A percentile compares a stretch with the other conserved stretches of the same genome.
phyloP scores from a whole-genome alignment of 2,797 vertebrate species.

The Falco naumanni region DNA sequence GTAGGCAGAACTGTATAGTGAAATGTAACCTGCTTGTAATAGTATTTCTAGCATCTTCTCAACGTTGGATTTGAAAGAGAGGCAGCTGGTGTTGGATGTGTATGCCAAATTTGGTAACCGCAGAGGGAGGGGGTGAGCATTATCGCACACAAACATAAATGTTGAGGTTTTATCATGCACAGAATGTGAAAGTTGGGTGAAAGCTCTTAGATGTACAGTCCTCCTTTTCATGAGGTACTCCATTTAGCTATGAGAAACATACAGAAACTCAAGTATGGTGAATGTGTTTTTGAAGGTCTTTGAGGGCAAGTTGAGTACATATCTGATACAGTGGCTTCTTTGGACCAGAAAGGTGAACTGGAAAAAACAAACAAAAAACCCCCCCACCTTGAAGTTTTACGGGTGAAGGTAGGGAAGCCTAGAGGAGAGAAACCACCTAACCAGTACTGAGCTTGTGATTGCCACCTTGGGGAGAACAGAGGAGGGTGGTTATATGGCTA shows the following conservation, averaged over 20 bases:
- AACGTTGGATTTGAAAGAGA: neutral
- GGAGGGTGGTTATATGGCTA: fast-evolving
- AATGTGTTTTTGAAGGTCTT: neutral
- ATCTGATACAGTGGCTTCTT: neutral
- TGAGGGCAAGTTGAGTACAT: neutral
- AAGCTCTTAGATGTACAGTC: fast-evolving
- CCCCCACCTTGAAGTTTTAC: neutral
- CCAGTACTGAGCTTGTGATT: neutral
- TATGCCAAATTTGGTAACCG: neutral
- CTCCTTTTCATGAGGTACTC: neutral
- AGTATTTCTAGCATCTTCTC: slow-evolving; percentile 40
- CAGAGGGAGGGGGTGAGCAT: neutral
- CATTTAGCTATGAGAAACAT: neutral
- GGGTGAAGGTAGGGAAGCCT: neutral
- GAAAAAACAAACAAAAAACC: neutral
- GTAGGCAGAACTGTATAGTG: neutral
- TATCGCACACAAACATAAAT: fast-evolving
- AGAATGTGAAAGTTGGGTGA: neutral
- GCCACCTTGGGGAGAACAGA: neutral
- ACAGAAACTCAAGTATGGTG: neutral
- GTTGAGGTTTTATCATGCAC: neutral
- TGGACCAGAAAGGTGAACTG: neutral
- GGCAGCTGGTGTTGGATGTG: neutral
- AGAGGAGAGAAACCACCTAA: neutral
- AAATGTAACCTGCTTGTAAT: neutral